These are phyloP conservation scores for Abscondita cerata DNA, from an alignment of 2,888 invertebrate species.

Conservation along the genomic window DNA sequence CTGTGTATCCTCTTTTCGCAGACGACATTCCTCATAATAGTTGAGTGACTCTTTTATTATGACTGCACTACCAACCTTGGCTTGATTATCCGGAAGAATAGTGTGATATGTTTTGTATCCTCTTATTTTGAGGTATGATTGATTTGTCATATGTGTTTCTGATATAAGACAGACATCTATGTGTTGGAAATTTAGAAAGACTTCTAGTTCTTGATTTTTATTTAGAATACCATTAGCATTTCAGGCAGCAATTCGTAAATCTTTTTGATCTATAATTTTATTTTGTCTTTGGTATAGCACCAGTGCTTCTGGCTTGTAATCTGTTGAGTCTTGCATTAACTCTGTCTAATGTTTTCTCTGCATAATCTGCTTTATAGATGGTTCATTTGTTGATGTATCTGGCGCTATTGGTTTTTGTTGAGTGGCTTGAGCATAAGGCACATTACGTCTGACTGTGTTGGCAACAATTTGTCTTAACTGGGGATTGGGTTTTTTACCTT, in stretches of 20 bases:
- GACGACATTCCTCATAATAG: background rate
- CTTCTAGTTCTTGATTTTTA: too few relatives aligned
- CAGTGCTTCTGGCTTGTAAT: too few relatives aligned
- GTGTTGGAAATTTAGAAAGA: background rate
- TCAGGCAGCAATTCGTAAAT: too few relatives aligned
- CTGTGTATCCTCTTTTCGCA: background rate
- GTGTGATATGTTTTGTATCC: constrained; percentile 1
- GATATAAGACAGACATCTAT: background rate
- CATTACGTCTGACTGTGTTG: too few relatives aligned
- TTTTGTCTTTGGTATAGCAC: too few relatives aligned
- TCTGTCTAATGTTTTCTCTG: too few relatives aligned
- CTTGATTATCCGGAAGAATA: background rate
- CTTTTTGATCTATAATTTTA: background rate
- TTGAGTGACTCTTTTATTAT: background rate
- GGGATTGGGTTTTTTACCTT: background rate
- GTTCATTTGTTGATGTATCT: background rate
- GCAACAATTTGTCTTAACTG: too few relatives aligned
- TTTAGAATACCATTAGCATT: background rate
- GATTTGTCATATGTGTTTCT: background rate
- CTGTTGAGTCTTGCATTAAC: too few relatives aligned
- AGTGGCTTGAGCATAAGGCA: too few relatives aligned
- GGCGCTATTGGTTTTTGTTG: too few relatives aligned
- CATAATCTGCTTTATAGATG: background rate
- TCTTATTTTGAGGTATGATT: background rate
- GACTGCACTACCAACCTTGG: background rate